Evolutionary conservation across 2,888 invertebrate genomes (phyloP), one percentile per base, ranked within the genome.

Genomic region (Drosophila ezoana): DNA sequence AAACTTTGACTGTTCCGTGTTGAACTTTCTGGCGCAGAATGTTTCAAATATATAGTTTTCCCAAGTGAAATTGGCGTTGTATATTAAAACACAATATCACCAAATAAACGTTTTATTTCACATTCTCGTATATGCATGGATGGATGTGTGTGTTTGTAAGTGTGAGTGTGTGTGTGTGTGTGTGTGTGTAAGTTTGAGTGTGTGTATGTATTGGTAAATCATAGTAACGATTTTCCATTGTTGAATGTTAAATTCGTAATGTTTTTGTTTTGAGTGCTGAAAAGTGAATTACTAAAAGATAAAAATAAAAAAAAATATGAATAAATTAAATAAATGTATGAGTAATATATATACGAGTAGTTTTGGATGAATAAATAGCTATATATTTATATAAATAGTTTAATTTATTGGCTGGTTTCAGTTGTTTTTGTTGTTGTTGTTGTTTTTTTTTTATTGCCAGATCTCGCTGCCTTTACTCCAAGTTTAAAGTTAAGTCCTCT

Each of bases 61-160:
- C 60, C 59, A 38, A 60, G 54, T 61, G 60, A 57, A 62, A 63
- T 63, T 59, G 77, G 45, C 58, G 40, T 48, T 66, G 78, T 56
- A 62, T 61, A 66, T 40, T 45, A 73, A 81, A 87, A 81, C 81
- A 81, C 85, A 74, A 67, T 69, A 74, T 85, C 79, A 78, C 79
- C 88, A 87, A 81, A 71, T 63, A 85, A 71, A 79, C 57, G 53
- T 44, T 87, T 87, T 81, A 85, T 85, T 81, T 72, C 69, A 67
- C 69, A 75, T 76, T 72, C 51, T 68, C 69, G 75, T 67, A 56
- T 58, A 38, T 65, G 38, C 51, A 16, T 61, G 41, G 48, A 18
- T 60, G 32, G 56, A 23, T 47, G 11, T 61, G n/a, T 11, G 32
- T 16, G 8, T 13, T 2, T 28, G 13, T 35, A 8, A 28, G 8